phyloP scores from a whole-genome alignment of 2,888 invertebrate species.

The Diadegma fenestrale region DNA sequence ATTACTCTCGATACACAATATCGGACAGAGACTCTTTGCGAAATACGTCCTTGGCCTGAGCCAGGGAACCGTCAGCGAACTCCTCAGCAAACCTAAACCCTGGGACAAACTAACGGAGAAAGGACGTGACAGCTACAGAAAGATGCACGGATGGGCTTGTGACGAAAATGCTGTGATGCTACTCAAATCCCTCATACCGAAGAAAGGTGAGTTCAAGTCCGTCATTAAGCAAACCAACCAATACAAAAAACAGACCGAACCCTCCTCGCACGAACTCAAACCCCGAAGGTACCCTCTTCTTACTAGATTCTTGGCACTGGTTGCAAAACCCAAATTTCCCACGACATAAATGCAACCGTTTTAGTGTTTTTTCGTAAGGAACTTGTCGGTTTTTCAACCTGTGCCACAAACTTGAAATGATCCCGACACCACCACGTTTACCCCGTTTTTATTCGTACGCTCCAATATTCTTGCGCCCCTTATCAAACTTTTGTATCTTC shows the following conservation, averaged over 20 bases:
- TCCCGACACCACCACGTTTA: not conserved
- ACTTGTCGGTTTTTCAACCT: conserved; percentile 22
- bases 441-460: conserved; percentile 7
- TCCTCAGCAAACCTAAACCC: conserved; percentile 99
- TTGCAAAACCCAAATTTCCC: conserved; percentile 3
- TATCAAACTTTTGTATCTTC: conserved; percentile 62
- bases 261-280: conserved; percentile 46
- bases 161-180: conserved; percentile 98
- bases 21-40: conserved; percentile 99
- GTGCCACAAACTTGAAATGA: conserved; percentile 47
- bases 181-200: conserved; percentile 98
- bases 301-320: conserved; percentile 44
- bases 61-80: conserved; percentile 99
- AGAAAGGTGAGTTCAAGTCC: conserved; percentile 93
- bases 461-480: conserved; percentile 20
- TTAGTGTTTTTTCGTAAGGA: not conserved
- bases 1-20: conserved; percentile 97
- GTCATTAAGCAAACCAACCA: conserved; percentile 58
- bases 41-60: conserved; percentile 98
- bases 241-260: conserved; percentile 30
- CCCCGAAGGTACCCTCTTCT: conserved; percentile 3
- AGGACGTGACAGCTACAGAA: conserved; percentile 99
- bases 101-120: conserved; percentile 99
- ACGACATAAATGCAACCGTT: not conserved
- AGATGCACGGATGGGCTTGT: conserved; percentile 99